Evolutionary conservation across 2,888 invertebrate species (phyloP).

Genomic region (Lottia scabra): DNA sequence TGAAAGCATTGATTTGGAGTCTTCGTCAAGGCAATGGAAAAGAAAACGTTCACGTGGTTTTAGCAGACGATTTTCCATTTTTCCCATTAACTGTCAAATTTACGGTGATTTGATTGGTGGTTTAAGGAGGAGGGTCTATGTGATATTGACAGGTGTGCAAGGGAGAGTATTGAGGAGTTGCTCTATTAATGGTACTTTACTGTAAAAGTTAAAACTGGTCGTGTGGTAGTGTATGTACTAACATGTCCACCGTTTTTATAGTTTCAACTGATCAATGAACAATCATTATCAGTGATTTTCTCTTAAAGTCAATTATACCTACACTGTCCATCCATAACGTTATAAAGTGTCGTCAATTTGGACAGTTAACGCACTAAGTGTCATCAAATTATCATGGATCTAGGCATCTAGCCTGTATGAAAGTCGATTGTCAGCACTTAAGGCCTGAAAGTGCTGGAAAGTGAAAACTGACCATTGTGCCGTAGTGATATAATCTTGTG

Average conservation of each 20-base stretch:
- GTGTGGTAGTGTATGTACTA: background rate
- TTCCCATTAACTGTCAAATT: background rate
- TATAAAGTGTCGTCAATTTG: background rate
- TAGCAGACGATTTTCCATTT: background rate
- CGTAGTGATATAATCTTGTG: too few species aligned
- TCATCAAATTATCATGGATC: background rate
- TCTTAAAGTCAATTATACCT: background rate
- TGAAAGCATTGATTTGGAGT: background rate
- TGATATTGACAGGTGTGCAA: background rate
- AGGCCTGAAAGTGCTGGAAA: too few species aligned
- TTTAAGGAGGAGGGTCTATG: background rate
- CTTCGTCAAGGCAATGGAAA: background rate
- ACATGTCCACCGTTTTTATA: background rate
- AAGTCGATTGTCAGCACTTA: too few species aligned
- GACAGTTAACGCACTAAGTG: background rate
- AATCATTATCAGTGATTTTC: background rate
- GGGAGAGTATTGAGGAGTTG: background rate
- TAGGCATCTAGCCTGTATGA: background rate
- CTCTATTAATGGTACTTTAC: background rate
- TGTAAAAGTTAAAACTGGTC: background rate
- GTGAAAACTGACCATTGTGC: too few species aligned
- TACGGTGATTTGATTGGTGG: constrained; percentile 1
- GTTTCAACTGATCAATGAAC: background rate
- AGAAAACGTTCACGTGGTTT: background rate
- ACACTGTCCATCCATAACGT: background rate